Conservation (phyloP, 2,888 invertebrate species). For the Malacosoma neustria region DNA sequence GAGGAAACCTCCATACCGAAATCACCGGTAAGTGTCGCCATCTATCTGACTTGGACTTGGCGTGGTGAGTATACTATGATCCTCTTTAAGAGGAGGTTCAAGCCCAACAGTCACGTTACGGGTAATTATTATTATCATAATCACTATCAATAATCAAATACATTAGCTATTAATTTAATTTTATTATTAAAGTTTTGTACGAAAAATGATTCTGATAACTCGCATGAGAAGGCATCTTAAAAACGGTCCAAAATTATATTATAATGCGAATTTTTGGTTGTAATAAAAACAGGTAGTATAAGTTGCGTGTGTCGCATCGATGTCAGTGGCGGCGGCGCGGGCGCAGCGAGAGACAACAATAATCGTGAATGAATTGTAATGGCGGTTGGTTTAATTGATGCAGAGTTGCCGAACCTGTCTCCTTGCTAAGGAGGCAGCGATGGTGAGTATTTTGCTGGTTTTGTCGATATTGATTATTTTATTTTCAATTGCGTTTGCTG, state of each 20-base stretch:
- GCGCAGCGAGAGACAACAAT: conserved; percentile 50
- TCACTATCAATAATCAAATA: too few species aligned
- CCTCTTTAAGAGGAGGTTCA: too few species aligned
- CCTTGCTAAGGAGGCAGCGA: conserved; percentile 18
- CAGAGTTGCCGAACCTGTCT: conserved; percentile 37
- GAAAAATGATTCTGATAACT: neutral
- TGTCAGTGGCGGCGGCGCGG: conserved; percentile 31
- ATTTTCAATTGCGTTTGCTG: too few species aligned
- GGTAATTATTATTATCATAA: too few species aligned
- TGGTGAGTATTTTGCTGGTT: neutral
- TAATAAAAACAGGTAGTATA: conserved; percentile 22
- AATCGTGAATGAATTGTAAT: conserved; percentile 68
- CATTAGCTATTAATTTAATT: too few species aligned
- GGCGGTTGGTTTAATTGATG: conserved; percentile 56
- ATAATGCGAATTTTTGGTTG: conserved; percentile 15
- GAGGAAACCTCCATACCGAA: too few species aligned
- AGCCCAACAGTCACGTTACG: too few species aligned
- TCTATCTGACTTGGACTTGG: too few species aligned
- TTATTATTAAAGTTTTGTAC: too few species aligned
- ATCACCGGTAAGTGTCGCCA: too few species aligned
- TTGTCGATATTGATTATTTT: neutral
- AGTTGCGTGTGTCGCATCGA: conserved; percentile 41
- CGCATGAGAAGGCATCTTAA: neutral
- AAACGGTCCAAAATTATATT: conserved; percentile 8
- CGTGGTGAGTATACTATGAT: too few species aligned